A percentile compares a stretch with the other conserved stretches of the same genome.
Conservation (phyloP, 2,797 vertebrate genomes). For the Knipowitschia caucasica region DNA sequence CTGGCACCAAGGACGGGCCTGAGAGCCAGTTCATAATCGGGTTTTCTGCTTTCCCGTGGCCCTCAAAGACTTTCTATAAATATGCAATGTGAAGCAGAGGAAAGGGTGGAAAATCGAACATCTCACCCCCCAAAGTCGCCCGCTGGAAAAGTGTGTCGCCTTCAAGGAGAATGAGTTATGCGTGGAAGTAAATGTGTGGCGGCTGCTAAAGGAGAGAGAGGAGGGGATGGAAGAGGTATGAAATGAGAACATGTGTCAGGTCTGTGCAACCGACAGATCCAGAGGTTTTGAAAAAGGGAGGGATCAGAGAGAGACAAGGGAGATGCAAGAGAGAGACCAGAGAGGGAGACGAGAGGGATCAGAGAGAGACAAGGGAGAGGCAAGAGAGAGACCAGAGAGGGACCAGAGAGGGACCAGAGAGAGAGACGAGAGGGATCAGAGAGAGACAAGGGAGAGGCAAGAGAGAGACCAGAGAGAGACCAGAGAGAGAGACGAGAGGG, state of each 20-base stretch:
- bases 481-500: too few relatives aligned
- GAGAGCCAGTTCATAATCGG: conserved; percentile 82
- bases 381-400: too few relatives aligned
- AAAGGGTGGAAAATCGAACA: conserved; percentile 49
- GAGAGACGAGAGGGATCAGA: too few relatives aligned
- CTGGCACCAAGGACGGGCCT: conserved; percentile 81
- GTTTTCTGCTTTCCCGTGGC: conserved; percentile 84
- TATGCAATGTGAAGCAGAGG: conserved; percentile 73
- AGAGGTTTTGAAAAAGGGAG: not conserved
- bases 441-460: too few relatives aligned
- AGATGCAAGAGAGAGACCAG: too few relatives aligned
- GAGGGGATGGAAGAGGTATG: conserved; percentile 54
- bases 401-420: too few relatives aligned
- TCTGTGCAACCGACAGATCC: not conserved
- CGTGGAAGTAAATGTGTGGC: conserved; percentile 16
- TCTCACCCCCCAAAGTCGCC: conserved; percentile 69
- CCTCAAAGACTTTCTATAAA: conserved; percentile 85
- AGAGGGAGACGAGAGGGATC: too few relatives aligned
- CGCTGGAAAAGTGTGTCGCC: conserved; percentile 61
- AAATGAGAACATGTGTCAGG: not conserved
- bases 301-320: too few relatives aligned
- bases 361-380: too few relatives aligned
- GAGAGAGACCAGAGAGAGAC: too few relatives aligned
- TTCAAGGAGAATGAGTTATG: conserved; percentile 13
- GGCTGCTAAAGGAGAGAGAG: conserved; percentile 76